Conservation (phyloP, 2,113 vertebrate genomes). For the Probosciger aterrimus region DNA sequence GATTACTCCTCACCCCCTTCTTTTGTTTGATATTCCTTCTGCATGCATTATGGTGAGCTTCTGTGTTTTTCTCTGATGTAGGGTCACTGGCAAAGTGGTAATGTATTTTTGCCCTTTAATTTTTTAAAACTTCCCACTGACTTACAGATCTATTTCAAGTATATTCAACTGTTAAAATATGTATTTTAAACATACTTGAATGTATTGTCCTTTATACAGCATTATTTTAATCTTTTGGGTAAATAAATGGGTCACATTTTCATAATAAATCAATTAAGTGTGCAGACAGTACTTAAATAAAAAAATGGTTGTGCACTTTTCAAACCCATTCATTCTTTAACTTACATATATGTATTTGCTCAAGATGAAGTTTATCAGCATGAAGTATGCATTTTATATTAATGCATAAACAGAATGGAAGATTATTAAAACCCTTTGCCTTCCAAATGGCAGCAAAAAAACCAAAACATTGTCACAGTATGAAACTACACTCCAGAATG, state of each 20-base stretch:
- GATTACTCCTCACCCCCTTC: background rate
- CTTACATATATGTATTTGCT: background rate
- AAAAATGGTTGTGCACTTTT: background rate
- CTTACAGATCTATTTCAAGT: background rate
- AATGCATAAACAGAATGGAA: background rate
- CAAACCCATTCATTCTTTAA: background rate
- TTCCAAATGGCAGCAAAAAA: background rate
- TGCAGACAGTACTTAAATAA: background rate
- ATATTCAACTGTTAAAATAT: background rate
- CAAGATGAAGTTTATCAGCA: background rate
- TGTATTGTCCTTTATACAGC: background rate
- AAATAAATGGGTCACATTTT: background rate
- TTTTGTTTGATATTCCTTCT: background rate
- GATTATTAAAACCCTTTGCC: background rate
- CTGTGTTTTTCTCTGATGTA: background rate
- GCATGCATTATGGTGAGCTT: background rate
- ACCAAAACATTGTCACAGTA: background rate
- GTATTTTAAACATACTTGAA: background rate
- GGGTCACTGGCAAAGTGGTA: background rate
- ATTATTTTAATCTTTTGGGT: background rate
- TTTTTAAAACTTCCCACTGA: background rate
- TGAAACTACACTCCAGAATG: background rate
- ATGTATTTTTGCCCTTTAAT: background rate
- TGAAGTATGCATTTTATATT: background rate
- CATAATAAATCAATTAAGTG: background rate